Conservation (phyloP, 2,797 vertebrate species). For the Poecilia gillii region DNA sequence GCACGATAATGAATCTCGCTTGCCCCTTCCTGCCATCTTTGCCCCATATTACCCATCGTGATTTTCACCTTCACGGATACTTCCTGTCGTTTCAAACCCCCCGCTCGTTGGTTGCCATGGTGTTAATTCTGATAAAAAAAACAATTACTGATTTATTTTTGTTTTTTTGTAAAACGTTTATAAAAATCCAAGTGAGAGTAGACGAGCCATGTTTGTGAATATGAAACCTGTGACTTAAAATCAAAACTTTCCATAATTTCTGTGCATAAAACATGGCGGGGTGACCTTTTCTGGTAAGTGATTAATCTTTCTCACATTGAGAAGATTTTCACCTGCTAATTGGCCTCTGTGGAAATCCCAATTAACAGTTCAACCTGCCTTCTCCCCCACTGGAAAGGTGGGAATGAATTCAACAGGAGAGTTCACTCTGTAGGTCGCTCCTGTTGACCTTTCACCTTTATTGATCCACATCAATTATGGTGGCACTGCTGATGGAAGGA, state of each 20-base stretch:
- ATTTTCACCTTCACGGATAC: constrained; percentile 46
- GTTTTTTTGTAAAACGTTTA: neutral
- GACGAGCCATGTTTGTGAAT: neutral
- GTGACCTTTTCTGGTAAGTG: constrained; percentile 20
- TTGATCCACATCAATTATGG: neutral
- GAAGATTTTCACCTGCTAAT: constrained; percentile 32
- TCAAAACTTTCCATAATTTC: neutral
- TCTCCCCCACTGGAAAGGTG: constrained; percentile 11
- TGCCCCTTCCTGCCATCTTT: constrained; percentile 37
- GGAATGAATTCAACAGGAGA: constrained; percentile 14
- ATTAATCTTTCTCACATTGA: constrained; percentile 25
- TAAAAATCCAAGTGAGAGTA: neutral
- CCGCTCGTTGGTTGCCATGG: neutral
- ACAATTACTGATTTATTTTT: neutral
- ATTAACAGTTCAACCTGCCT: constrained; percentile 14
- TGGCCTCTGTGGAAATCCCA: constrained; percentile 20
- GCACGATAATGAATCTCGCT: constrained; percentile 55
- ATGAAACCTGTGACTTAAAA: neutral
- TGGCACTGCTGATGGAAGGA: neutral
- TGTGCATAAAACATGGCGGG: neutral
- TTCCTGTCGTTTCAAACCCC: neutral
- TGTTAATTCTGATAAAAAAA: neutral
- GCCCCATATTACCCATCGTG: constrained; percentile 27
- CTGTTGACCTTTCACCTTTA: constrained; percentile 19
- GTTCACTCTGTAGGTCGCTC: neutral